Conservation (phyloP, 92 coral and sea anemone species). For the Epizoanthus fatuus region DNA sequence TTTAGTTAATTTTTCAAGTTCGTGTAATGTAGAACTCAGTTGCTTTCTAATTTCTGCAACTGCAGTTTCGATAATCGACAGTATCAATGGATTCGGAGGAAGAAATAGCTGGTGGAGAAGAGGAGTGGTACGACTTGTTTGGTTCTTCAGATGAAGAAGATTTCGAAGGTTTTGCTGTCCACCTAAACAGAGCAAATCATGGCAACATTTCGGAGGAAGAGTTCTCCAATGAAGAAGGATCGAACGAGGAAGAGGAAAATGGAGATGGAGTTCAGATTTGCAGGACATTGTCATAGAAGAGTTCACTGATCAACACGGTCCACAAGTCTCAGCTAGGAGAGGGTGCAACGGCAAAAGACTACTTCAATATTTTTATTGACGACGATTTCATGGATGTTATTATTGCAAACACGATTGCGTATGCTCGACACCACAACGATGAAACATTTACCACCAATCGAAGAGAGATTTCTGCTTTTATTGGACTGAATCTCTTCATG, state of each 20-base stretch:
- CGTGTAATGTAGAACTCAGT: neutral
- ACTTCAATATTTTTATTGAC: conserved; percentile 31
- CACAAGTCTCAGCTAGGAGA: conserved; percentile 28
- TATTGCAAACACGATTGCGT: conserved; percentile 37
- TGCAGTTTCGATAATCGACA: neutral
- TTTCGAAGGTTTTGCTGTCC: conserved; percentile 2
- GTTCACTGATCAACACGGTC: conserved; percentile 28
- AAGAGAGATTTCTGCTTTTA: conserved; percentile 39
- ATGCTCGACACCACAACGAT: conserved; percentile 45
- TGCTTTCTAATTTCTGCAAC: conserved; percentile 1
- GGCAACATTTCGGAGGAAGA: neutral
- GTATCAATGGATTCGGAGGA: conserved; percentile 1
- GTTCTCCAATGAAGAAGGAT: neutral
- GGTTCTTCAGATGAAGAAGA: conserved; percentile 8
- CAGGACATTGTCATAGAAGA: conserved; percentile 7
- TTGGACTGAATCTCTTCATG: conserved; percentile 46
- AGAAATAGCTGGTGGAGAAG: neutral
- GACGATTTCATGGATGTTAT: conserved; percentile 49
- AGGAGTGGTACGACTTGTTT: conserved; percentile 24
- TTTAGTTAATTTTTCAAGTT: conserved; percentile 5
- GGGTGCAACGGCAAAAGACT: conserved; percentile 35
- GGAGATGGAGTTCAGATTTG: neutral
- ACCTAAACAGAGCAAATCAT: neutral
- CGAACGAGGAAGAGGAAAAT: neutral
- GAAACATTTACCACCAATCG: conserved; percentile 43